Evolutionary conservation across 2,888 invertebrate genomes (phyloP).

Genomic region (Chouioia cunea): DNA sequence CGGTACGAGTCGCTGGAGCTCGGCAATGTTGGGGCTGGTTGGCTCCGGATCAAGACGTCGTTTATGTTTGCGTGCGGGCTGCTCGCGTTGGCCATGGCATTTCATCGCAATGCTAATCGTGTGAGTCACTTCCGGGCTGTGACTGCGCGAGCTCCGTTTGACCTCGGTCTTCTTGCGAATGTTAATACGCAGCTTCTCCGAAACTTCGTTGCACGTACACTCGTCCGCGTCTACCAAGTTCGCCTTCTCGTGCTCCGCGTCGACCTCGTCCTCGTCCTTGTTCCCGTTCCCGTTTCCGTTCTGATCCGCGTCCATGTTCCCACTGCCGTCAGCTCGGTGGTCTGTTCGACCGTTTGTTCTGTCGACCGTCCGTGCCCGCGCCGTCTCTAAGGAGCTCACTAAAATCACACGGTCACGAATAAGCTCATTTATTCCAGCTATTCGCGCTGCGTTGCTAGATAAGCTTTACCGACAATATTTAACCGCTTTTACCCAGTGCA

Average conservation of each 20-base stretch:
- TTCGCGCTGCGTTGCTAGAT: too few species aligned
- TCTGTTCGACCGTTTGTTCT: too few species aligned
- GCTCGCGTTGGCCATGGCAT: slow-evolving; percentile 54
- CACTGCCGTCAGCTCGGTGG: not conserved
- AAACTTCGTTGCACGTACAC: slow-evolving; percentile 61
- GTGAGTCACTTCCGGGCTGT: slow-evolving; percentile 64
- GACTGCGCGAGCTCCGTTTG: slow-evolving; percentile 50
- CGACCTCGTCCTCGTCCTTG: slow-evolving; percentile 1
- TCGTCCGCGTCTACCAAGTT: slow-evolving; percentile 38
- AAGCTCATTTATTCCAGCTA: too few species aligned
- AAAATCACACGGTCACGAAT: slow-evolving; percentile 24
- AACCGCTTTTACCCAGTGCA: too few species aligned
- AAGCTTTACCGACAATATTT: too few species aligned
- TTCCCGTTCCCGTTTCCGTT: not conserved
- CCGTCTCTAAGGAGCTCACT: slow-evolving; percentile 27
- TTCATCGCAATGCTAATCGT: slow-evolving; percentile 64
- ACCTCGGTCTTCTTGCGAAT: slow-evolving; percentile 57
- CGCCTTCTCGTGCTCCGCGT: not conserved
- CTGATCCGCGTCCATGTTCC: not conserved
- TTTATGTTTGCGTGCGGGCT: not conserved
- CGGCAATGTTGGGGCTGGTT: too few species aligned
- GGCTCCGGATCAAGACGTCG: too few species aligned
- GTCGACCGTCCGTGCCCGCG: too few species aligned
- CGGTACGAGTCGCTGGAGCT: too few species aligned
- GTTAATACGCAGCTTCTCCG: slow-evolving; percentile 58